Conservation (phyloP, 2,888 invertebrate genomes). For the Euzophera pinguis region DNA sequence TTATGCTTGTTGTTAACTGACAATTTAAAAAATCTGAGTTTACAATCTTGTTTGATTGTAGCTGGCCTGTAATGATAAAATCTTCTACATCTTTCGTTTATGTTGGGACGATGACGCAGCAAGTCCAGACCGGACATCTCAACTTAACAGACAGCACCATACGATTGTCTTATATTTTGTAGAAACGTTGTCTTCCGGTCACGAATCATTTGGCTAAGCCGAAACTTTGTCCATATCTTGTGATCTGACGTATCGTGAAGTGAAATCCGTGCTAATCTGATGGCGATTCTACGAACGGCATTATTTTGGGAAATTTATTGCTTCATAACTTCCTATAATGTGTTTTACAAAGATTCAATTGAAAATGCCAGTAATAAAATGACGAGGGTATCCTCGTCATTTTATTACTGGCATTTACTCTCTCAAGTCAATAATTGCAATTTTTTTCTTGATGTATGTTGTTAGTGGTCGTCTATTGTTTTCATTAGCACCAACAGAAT, state of each 20-base stretch:
- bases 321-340: background rate
- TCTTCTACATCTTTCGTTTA: background rate
- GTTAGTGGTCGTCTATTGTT: too few relatives aligned
- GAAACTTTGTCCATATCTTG: background rate
- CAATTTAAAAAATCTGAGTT: too few relatives aligned
- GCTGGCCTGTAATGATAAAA: too few relatives aligned
- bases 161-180: background rate
- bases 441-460: too few relatives aligned
- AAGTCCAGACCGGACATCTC: too few relatives aligned
- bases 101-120: background rate
- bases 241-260: background rate
- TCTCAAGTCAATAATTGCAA: too few relatives aligned
- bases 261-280: background rate
- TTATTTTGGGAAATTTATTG: background rate
- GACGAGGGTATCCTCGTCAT: too few relatives aligned
- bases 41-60: too few relatives aligned
- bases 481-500: background rate
- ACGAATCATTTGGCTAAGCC: background rate
- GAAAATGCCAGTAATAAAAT: too few relatives aligned
- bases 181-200: background rate
- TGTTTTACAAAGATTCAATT: too few relatives aligned
- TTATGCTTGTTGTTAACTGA: too few relatives aligned
- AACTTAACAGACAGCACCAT: background rate
- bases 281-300: background rate
- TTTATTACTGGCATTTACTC: too few relatives aligned